Evolutionary conservation across 2,888 invertebrate genomes (phyloP).

Genomic region (Kuschelorhynchus macadamiae): DNA sequence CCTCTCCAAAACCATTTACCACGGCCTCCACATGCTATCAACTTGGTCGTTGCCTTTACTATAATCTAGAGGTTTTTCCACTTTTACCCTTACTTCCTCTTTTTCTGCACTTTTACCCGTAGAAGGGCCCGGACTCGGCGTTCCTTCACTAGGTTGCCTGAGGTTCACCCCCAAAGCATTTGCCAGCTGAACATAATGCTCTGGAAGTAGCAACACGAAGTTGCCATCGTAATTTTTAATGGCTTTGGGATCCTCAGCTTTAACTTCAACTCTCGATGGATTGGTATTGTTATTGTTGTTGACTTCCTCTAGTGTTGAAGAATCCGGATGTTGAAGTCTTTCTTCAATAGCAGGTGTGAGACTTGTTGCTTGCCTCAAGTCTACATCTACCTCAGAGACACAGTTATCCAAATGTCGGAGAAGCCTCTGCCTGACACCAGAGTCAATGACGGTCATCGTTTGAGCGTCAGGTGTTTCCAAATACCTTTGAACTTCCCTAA

Average conservation of each 20-base stretch:
- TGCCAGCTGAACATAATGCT: conserved; percentile 75
- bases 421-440: conserved; percentile 73
- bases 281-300: conserved; percentile 57
- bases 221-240: conserved; percentile 74
- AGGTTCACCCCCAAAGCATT: conserved; percentile 70
- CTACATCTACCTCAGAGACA: conserved; percentile 74
- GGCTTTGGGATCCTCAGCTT: conserved; percentile 63
- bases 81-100: conserved; percentile 39
- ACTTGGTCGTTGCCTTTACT: conserved; percentile 61
- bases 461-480: conserved; percentile 75
- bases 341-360: conserved; percentile 51
- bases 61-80: conserved; percentile 70
- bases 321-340: conserved; percentile 64
- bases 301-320: conserved; percentile 65
- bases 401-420: conserved; percentile 75
- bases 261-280: conserved; percentile 27
- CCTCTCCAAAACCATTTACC: conserved; percentile 60
- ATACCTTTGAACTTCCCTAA: conserved; percentile 74
- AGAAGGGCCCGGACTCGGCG: conserved; percentile 55
- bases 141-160: conserved; percentile 59
- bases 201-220: conserved; percentile 74
- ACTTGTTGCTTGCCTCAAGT: conserved; percentile 61
- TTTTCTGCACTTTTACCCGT: conserved; percentile 51
- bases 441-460: conserved; percentile 72
- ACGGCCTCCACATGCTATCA: conserved; percentile 72